These are phyloP conservation scores for Campaea margaritaria DNA, from an alignment of 2,888 invertebrate species.

Conservation along the genomic window DNA sequence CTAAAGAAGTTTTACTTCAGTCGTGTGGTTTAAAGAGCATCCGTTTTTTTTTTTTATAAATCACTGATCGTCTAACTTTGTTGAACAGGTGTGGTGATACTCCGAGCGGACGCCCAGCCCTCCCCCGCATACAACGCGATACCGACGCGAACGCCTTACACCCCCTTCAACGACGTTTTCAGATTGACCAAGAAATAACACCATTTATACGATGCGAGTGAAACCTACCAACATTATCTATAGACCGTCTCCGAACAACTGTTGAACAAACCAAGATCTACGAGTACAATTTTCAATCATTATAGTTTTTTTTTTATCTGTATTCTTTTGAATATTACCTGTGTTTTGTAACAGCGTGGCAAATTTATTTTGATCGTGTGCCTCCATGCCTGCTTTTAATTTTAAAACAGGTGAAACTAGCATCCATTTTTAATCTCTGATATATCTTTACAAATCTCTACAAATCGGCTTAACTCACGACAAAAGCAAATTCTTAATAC, in stretches of 20 bases:
- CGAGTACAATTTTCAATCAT: constrained; percentile 60
- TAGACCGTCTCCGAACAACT: constrained; percentile 39
- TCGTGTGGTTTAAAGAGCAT: too few species aligned
- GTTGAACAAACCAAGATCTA: constrained; percentile 53
- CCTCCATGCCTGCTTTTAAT: neutral
- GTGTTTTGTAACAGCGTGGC: constrained; percentile 18
- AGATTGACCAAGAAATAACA: constrained; percentile 65
- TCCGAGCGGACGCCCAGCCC: constrained; percentile 90
- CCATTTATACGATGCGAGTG: constrained; percentile 48
- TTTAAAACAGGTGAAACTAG: neutral
- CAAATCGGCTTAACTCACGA: too few species aligned
- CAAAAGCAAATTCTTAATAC: too few species aligned
- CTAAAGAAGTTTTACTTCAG: too few species aligned
- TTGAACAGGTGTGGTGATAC: constrained; percentile 89
- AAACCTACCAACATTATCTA: constrained; percentile 54
- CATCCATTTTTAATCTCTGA: too few species aligned
- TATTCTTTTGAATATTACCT: constrained; percentile 30
- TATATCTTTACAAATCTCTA: too few species aligned
- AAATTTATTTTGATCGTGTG: constrained; percentile 19
- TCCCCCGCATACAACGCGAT: constrained; percentile 76
- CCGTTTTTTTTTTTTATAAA: too few species aligned
- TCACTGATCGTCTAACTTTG: constrained; percentile 7
- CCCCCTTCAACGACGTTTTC: constrained; percentile 81
- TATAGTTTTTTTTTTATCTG: constrained; percentile 12
- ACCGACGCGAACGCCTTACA: constrained; percentile 76